Percentiles rank a stretch among this genome's conserved stretches.
Evolutionary conservation across 1,140 invertebrate species (phyloP).

Genomic region (Leguminivora glycinivorella): DNA sequence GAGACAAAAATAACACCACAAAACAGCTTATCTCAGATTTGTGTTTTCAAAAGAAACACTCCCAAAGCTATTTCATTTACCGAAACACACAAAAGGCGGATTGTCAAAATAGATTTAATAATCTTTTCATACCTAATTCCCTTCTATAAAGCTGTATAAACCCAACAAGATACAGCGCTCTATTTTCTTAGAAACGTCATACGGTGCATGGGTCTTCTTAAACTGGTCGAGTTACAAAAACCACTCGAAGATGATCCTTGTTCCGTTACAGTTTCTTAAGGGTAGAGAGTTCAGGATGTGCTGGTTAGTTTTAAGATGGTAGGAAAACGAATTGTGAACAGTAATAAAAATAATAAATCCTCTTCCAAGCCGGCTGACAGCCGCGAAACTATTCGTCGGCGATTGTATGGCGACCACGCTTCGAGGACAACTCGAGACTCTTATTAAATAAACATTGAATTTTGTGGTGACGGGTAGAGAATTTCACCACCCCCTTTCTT

Average conservation of each 20-base stretch:
- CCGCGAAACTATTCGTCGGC: conserved; percentile 69
- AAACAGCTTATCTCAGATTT: not conserved
- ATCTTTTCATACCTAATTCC: conserved; percentile 29
- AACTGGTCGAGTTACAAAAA: not conserved
- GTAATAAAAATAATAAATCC: conserved; percentile 78
- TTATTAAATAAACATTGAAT: conserved; percentile 13
- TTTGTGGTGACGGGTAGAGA: too few species aligned
- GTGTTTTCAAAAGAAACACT: not conserved
- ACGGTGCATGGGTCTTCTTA: not conserved
- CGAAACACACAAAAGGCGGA: conserved; percentile 15
- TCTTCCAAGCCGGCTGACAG: conserved; percentile 72
- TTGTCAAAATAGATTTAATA: conserved; percentile 28
- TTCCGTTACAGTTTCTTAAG: not conserved
- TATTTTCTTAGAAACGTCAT: not conserved
- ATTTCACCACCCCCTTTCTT: too few species aligned
- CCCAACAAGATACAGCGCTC: not conserved
- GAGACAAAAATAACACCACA: conserved; percentile 22
- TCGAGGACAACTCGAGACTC: not conserved
- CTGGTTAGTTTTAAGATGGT: conserved; percentile 44
- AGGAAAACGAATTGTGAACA: conserved; percentile 56
- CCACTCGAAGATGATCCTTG: not conserved
- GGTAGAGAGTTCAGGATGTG: not conserved
- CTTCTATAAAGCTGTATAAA: conserved; percentile 13
- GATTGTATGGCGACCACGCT: conserved; percentile 42
- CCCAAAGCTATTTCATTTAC: conserved; percentile 14